Evolutionary conservation across 1,140 invertebrate species (phyloP).

Genomic region (Psix sp.): DNA sequence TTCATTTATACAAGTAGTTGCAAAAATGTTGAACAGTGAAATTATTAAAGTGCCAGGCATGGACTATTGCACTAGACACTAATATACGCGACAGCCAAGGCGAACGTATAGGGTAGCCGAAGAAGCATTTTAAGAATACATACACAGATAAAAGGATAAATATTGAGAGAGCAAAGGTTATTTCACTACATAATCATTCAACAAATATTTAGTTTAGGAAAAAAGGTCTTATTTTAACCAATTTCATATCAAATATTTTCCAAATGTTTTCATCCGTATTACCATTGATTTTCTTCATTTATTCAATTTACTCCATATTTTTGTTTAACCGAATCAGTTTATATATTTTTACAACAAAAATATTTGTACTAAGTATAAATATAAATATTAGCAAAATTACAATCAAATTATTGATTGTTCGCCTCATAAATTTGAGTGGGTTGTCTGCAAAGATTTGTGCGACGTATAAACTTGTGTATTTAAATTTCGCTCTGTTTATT

Average conservation of each 20-base stretch:
- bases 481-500: constrained; percentile 20
- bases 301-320: too few species aligned
- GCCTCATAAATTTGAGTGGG: constrained; percentile 16
- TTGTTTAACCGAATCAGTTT: constrained; percentile 1
- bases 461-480: constrained; percentile 27
- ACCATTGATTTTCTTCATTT: too few species aligned
- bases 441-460: constrained; percentile 13
- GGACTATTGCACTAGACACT: constrained; percentile 42
- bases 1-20: neutral
- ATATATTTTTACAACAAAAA: constrained; percentile 4
- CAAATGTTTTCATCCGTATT: too few species aligned
- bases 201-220: constrained; percentile 32
- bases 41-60: constrained; percentile 45
- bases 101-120: constrained; percentile 39
- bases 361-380: constrained; percentile 10
- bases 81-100: constrained; percentile 39
- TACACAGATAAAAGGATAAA: constrained; percentile 50
- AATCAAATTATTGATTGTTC: constrained; percentile 33
- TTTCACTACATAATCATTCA: constrained; percentile 51
- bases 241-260: constrained; percentile 3
- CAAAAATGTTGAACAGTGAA: constrained; percentile 24
- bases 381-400: constrained; percentile 32
- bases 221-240: too few species aligned
- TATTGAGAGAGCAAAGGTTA: constrained; percentile 55
- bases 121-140: constrained; percentile 38